phyloP scores from a whole-genome alignment of 1,140 invertebrate species.

The Lordiphosa collinella region DNA sequence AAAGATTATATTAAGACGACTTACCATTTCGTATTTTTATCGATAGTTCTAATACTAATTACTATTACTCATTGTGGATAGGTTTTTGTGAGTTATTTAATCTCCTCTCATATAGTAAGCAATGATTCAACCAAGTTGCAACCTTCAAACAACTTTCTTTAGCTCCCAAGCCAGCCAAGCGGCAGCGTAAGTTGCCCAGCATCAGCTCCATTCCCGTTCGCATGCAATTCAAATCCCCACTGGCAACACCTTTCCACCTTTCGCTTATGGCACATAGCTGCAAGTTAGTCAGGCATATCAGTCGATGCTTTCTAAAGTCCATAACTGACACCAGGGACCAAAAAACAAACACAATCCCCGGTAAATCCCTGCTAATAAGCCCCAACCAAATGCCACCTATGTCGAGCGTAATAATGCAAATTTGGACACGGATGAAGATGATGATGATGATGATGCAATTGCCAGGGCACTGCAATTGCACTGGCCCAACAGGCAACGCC shows the following conservation, averaged over 20 bases:
- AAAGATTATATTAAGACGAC: no score
- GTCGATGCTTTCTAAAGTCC: slow-evolving; percentile 35
- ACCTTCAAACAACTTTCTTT: slow-evolving; percentile 71
- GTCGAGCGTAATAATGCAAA: slow-evolving; percentile 66
- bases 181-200: slow-evolving; percentile 13
- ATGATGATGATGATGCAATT: slow-evolving; percentile 35
- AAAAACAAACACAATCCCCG: slow-evolving; percentile 22
- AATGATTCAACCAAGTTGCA: slow-evolving; percentile 46
- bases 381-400: slow-evolving; percentile 46
- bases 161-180: slow-evolving; percentile 19
- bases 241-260: slow-evolving; percentile 68
- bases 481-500: no score
- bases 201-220: slow-evolving; percentile 4
- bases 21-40: no score
- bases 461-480: no score
- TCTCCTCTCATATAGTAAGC: slow-evolving; percentile 22
- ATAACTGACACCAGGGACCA: not conserved
- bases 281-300: slow-evolving; percentile 70
- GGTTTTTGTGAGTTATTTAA: not conserved
- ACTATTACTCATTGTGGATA: no score
- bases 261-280: slow-evolving; percentile 59
- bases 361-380: slow-evolving; percentile 57
- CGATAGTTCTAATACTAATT: no score
- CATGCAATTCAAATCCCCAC: slow-evolving; percentile 34
- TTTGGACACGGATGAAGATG: slow-evolving; percentile 26